Conservation (phyloP, 2,113 vertebrate species). For the Ariopsis seemanni region DNA sequence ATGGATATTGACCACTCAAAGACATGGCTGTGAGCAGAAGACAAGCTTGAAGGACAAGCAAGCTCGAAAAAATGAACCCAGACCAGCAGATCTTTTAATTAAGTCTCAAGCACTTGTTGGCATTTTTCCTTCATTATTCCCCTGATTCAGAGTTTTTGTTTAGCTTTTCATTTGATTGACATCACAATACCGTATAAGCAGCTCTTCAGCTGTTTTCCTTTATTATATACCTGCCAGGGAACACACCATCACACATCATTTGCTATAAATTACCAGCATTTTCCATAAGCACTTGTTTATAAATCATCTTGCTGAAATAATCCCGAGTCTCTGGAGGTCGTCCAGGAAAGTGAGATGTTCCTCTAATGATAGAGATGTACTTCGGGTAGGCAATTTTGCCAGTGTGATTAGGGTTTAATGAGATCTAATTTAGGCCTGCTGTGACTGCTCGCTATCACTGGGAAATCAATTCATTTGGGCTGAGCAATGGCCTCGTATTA, state of each 20-base stretch:
- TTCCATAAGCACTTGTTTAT: neutral
- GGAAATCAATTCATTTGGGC: neutral
- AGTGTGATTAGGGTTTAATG: constrained; percentile 16
- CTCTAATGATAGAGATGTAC: constrained; percentile 3
- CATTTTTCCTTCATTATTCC: constrained; percentile 14
- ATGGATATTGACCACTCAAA: neutral
- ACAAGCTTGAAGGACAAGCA: neutral
- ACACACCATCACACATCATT: neutral
- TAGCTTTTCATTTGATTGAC: constrained; percentile 11
- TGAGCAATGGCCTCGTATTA: neutral
- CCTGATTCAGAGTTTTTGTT: constrained; percentile 1
- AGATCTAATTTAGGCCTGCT: constrained; percentile 28
- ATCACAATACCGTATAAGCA: neutral
- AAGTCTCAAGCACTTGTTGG: constrained; percentile 18
- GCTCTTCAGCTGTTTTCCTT: constrained; percentile 25
- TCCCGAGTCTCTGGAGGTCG: neutral
- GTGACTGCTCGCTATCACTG: neutral
- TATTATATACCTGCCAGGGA: constrained; percentile 22
- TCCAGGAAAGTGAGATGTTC: constrained; percentile 6
- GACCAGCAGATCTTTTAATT: constrained; percentile 17
- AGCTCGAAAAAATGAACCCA: neutral
- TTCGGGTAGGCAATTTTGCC: constrained; percentile 7
- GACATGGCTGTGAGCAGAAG: neutral
- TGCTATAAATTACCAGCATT: neutral
- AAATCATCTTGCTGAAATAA: constrained; percentile 2